These are phyloP conservation scores for Sturnira hondurensis DNA, from an alignment of 2,113 vertebrate genomes.

Conservation along the genomic window DNA sequence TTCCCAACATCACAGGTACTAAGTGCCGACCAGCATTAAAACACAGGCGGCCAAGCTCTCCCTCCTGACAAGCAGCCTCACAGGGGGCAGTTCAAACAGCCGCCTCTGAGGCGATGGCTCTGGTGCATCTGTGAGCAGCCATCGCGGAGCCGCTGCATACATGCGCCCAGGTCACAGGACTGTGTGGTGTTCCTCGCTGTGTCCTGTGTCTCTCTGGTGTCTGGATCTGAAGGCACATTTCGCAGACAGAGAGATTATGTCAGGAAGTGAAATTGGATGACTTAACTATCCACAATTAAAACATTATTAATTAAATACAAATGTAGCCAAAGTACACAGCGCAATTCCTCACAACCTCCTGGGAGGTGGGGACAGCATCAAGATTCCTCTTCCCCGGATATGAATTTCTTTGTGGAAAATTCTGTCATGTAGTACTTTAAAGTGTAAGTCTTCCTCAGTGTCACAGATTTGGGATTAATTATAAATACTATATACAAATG, in stretches of 20 bases:
- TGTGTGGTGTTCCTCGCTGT: neutral
- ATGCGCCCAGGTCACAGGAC: neutral
- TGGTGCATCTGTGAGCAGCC: neutral
- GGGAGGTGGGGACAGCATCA: neutral
- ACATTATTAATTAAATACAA: neutral
- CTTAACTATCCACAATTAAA: neutral
- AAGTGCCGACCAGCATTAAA: neutral
- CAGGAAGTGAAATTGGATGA: constrained; percentile 34
- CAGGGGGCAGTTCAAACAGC: neutral
- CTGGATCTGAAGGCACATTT: constrained; percentile 4
- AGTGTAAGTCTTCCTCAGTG: neutral
- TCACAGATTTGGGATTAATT: constrained; percentile 9
- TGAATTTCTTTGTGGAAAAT: neutral
- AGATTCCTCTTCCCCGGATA: neutral
- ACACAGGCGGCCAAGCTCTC: neutral
- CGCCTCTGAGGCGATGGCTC: neutral
- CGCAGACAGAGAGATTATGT: neutral
- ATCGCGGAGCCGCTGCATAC: neutral
- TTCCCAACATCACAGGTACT: neutral
- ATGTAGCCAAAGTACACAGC: neutral
- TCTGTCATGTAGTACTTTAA: neutral
- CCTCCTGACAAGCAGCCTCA: neutral
- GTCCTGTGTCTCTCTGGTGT: neutral
- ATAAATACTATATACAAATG: neutral
- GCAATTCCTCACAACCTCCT: neutral